Evolutionary conservation across 2,113 vertebrate genomes (phyloP), one percentile per base, ranked within the genome.

Genomic region (Trachemys scripta): DNA sequence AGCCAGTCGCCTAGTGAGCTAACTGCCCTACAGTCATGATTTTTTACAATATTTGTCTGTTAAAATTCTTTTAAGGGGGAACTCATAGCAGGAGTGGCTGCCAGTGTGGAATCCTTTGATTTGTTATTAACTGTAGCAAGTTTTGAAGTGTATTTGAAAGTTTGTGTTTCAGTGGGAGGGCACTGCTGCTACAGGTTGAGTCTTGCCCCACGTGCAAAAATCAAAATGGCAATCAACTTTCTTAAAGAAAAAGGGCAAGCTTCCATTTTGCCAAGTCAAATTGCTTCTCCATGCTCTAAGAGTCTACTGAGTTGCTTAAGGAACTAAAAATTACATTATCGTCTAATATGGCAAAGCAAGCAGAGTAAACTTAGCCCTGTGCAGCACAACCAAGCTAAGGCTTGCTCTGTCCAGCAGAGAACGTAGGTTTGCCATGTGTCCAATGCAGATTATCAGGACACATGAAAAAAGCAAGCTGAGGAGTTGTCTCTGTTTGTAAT

Each of bases 21-120:
- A 5, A 0, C 0, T 12, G 2, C 24, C 54, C 27, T 88, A 10
- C 1, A 1, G 42, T 5, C 42, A 56, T 78, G 2, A 5, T 10
- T 27, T 92, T 89, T 75, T 51, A 56, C 69, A 53, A 1, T n/a
- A 6, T 38, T 91, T 50, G 75, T 8, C 10, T 90, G 38, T 22
- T 76, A 45, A 27, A 42, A 75, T 75, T 42, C 24, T 75, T 47
- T 78, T 29, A 27, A 29, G 10, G 25, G 20, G 7, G 13, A 3
- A 47, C 24, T 24, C 42, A 22, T 38, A 72, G 25, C 75, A 27
- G 6, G 17, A 25, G 45, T 27, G 24, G 75, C 75, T 50, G 51
- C 17, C 27, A 57, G 76, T 47, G 4, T 20, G n/a, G 35, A 72
- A 22, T 20, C 65, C 76, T 29, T 4, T 9, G 47, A 50, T 27